Evolutionary conservation across 2,113 vertebrate genomes (phyloP).

Genomic region (Rhinolophus sinicus): DNA sequence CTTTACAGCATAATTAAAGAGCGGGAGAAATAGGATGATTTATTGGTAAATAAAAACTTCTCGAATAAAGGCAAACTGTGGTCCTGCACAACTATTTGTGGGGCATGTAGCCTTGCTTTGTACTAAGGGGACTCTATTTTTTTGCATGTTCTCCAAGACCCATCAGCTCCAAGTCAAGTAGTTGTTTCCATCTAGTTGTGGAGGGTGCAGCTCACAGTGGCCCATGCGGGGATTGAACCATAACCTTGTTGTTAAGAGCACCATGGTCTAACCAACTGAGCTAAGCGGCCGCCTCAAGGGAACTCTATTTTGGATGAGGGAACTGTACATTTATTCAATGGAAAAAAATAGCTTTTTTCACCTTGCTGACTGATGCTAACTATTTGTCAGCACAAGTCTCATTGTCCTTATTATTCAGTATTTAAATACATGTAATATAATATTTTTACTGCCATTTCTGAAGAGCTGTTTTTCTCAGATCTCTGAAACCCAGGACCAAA

Average conservation of each 20-base stretch:
- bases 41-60: neutral
- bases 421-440: slow-evolving; percentile 19
- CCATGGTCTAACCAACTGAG: no score
- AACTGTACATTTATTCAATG: slow-evolving; percentile 26
- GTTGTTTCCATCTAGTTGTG: no score
- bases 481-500: slow-evolving; percentile 26
- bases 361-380: slow-evolving; percentile 24
- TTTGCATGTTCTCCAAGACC: neutral
- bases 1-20: neutral
- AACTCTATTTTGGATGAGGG: neutral
- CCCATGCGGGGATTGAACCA: no score
- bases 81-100: neutral
- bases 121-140: neutral
- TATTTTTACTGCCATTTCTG: slow-evolving; percentile 34
- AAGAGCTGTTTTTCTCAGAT: slow-evolving; percentile 37
- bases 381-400: neutral
- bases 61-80: neutral
- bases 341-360: slow-evolving; percentile 55
- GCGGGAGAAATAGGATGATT: neutral
- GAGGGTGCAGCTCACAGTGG: no score
- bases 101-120: neutral
- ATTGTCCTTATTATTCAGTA: slow-evolving; percentile 52
- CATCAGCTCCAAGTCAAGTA: no score
- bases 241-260: no score
- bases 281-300: neutral